Conservation (phyloP, 2,113 vertebrate genomes). For the Scopus umbretta region DNA sequence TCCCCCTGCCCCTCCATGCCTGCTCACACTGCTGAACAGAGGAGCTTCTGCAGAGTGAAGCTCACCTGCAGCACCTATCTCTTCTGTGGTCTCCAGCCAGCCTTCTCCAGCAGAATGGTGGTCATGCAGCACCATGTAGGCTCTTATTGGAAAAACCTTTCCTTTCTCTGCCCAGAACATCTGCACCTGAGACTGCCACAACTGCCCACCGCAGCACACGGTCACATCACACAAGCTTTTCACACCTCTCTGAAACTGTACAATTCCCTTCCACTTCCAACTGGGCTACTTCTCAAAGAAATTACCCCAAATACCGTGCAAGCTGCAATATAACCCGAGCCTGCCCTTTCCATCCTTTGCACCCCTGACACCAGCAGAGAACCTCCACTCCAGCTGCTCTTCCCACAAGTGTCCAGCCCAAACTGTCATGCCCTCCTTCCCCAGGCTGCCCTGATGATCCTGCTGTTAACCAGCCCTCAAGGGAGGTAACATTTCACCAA, state of each 20-base stretch:
- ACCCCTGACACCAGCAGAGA: not conserved
- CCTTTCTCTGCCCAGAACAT: not conserved
- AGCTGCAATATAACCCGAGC: not conserved
- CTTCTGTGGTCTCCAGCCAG: not conserved
- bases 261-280: not conserved
- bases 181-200: rapidly evolving
- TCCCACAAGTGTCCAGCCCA: not conserved
- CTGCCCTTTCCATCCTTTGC: not conserved
- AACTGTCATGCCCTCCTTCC: not conserved
- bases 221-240: not conserved
- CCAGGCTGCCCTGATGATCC: rapidly evolving
- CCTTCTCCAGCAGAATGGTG: not conserved
- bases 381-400: not conserved
- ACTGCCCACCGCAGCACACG: not conserved
- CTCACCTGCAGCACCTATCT: not conserved
- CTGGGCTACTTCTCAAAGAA: not conserved
- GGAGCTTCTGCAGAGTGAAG: not conserved
- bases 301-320: not conserved
- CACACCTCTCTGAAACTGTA: not conserved
- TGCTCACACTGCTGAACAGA: not conserved
- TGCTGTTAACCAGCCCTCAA: not conserved
- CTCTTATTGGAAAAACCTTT: not conserved
- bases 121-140: not conserved
- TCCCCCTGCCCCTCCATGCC: rapidly evolving
- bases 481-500: not conserved